Percentiles rank a stretch among this genome's conserved stretches.
phyloP scores from a whole-genome alignment of 2,888 invertebrate species.

The Bedellia somnulentella region DNA sequence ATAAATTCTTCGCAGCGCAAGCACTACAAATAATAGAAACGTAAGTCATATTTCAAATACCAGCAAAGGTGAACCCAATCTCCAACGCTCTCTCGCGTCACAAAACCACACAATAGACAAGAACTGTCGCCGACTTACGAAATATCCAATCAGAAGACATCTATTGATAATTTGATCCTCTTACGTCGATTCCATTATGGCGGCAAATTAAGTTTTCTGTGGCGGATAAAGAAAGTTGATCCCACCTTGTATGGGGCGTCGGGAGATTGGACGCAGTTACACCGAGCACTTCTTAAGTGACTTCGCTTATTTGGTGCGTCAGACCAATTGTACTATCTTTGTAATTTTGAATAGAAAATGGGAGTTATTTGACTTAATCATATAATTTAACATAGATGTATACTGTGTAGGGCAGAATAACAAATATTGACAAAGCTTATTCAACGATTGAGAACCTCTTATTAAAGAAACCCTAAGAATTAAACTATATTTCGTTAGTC shows the following conservation, averaged over 20 bases:
- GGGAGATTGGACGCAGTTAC: slow-evolving; percentile 11
- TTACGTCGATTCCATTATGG: slow-evolving; percentile 25
- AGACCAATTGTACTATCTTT: background rate
- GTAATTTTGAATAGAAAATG: background rate
- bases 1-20: too few species aligned
- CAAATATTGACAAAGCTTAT: background rate
- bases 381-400: background rate
- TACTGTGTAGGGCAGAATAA: background rate
- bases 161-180: slow-evolving; percentile 29
- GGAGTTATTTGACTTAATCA: background rate
- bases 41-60: too few species aligned
- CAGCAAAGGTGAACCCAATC: too few species aligned
- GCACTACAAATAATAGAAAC: too few species aligned
- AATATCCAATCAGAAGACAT: slow-evolving; percentile 17
- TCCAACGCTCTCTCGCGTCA: too few species aligned
- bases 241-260: slow-evolving; percentile 25
- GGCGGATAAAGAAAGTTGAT: slow-evolving; percentile 22
- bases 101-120: too few species aligned
- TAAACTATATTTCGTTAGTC: too few species aligned
- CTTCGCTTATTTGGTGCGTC: too few species aligned
- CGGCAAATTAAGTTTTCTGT: slow-evolving; percentile 20
- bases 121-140: slow-evolving; percentile 1
- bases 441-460: too few species aligned
- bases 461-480: too few species aligned
- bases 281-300: background rate